Base-by-base conservation (phyloP, 2,888 invertebrate genomes). In the Hedychridium roseum region DNA sequence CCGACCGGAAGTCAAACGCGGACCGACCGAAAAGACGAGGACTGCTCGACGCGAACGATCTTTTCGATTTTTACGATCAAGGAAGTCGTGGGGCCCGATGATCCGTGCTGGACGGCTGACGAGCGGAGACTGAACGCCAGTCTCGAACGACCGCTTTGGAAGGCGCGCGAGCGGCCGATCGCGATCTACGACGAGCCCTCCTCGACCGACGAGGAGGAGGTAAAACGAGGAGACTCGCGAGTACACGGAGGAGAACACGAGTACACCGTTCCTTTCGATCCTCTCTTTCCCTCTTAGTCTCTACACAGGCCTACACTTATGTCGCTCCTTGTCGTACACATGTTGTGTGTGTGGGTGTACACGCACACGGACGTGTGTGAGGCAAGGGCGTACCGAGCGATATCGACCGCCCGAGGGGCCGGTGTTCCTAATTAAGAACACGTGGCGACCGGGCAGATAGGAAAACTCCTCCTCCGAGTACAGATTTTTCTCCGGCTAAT, bases 91-190 rank as follows among this genome's bases (percentile, higher is more conserved):
- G 47, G 48, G 54, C 54, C 46, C 57, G 50, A 57, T 49, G 46
- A 50, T 58, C 64, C 66, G 58, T 50, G 41, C 60, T 48, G 55
- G 51, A 54, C 66, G 58, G 58, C 66, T 49, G 64, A 51, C 64
- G 60, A 60, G 60, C 44, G 50, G 50, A 66, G 66, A 64, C 64
- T 64, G 66, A 63, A 42, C 16, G 15, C 7, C 30, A n/a, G n/a
- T n/a, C n/a, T n/a, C n/a, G n/a, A n/a, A n/a, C n/a, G 27, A 5
- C 18, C 14, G 17, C 12, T 17, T 20, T 14, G 11, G 7, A n/a
- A 9, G 6, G 35, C 12, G 17, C 5, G n/a, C 35, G 23, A 23
- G 23, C 43, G 46, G 43, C 36, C 48, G 47, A 43, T 49, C 51
- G 49, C 43, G 57, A 50, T 50, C 57, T 50, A 49, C 53, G 51